Evolutionary conservation across 2,113 vertebrate species (phyloP).

Genomic region (Rhea pennata): DNA sequence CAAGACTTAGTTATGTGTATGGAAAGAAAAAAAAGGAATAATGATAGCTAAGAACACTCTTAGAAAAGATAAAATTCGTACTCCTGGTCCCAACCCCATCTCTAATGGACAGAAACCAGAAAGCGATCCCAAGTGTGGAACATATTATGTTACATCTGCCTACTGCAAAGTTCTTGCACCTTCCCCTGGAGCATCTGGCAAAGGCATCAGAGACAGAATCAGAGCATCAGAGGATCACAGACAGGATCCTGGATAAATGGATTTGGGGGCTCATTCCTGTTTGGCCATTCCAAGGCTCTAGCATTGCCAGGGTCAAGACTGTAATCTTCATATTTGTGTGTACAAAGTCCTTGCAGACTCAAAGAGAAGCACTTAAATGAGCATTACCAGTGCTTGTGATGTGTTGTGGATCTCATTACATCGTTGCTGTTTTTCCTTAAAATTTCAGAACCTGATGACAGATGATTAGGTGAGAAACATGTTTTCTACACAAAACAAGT

Average conservation of each 20-base stretch:
- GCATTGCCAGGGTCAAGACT: background rate
- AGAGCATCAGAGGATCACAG: background rate
- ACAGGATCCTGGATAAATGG: background rate
- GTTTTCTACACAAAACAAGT: background rate
- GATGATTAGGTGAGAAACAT: slow-evolving; percentile 13
- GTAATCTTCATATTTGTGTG: background rate
- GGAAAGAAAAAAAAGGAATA: background rate
- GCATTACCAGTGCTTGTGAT: background rate
- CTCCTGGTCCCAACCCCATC: background rate
- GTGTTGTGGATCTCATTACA: background rate
- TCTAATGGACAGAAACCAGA: background rate
- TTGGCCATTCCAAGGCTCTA: background rate
- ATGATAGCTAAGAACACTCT: background rate
- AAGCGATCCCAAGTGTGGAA: background rate
- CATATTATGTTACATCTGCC: background rate
- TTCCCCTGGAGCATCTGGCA: slow-evolving; percentile 43
- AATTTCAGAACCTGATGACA: slow-evolving; percentile 13
- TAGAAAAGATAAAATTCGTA: background rate
- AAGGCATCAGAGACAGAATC: slow-evolving; percentile 27
- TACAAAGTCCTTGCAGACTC: background rate
- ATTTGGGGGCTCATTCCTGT: background rate
- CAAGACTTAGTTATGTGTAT: background rate
- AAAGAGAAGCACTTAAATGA: slow-evolving; percentile 15
- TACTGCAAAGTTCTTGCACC: background rate
- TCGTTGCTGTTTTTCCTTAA: background rate